A percentile compares a stretch with the other conserved stretches of the same genome.
These are phyloP conservation scores for Synanthedon andrenaeformis DNA, from an alignment of 2,888 invertebrate species.

Conservation along the genomic window DNA sequence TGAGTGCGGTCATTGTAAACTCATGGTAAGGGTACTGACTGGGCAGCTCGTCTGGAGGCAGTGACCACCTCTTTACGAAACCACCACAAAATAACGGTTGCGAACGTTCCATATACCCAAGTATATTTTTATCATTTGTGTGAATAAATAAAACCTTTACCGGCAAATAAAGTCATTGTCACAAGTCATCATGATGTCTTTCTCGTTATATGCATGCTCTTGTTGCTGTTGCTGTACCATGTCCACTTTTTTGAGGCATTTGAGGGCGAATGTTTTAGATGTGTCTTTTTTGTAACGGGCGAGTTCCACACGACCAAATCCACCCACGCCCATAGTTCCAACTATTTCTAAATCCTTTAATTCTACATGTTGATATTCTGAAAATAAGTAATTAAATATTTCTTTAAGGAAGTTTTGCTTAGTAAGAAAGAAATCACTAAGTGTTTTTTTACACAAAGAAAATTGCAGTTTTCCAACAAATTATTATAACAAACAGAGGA, in stretches of 20 bases:
- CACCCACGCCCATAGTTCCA: constrained; percentile 91
- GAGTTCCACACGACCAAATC: constrained; percentile 90
- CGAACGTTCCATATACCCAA: no score
- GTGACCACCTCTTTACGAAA: no score
- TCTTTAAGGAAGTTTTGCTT: not conserved
- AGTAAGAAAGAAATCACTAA: not conserved
- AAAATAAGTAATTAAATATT: constrained; percentile 5
- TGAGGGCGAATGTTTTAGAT: constrained; percentile 80
- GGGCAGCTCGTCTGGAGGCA: no score
- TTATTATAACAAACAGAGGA: no score
- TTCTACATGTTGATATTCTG: constrained; percentile 76
- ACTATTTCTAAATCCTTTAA: constrained; percentile 84
- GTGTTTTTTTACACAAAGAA: not conserved
- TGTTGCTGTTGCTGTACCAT: constrained; percentile 90
- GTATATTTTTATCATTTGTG: no score
- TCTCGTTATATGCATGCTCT: constrained; percentile 90
- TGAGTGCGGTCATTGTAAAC: no score
- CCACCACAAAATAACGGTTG: no score
- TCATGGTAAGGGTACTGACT: no score
- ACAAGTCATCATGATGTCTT: constrained; percentile 84
- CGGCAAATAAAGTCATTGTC: constrained; percentile 84
- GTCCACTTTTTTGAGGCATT: constrained; percentile 90
- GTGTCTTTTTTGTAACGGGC: constrained; percentile 72
- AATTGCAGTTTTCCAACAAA: not conserved
- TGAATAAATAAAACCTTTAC: constrained; percentile 37